phyloP scores from a whole-genome alignment of 2,113 vertebrate genomes.

The Ptilorrhoa leucosticta region DNA sequence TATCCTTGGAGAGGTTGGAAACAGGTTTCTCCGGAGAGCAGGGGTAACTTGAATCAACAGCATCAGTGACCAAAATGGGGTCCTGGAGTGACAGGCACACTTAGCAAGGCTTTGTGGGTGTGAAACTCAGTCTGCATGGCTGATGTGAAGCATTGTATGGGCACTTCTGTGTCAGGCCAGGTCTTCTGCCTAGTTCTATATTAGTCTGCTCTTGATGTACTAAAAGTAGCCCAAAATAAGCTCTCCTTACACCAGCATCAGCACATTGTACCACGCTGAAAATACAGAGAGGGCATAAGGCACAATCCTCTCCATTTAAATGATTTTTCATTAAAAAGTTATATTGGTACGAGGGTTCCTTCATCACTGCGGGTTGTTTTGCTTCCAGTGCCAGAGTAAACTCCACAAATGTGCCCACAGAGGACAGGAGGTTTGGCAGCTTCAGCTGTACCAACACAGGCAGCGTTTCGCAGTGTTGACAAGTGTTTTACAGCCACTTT shows the following conservation, averaged over 20 bases:
- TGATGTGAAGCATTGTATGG: neutral
- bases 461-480: slow-evolving; percentile 16
- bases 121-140: neutral
- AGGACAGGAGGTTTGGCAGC: slow-evolving; percentile 59
- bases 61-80: neutral
- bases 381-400: slow-evolving; percentile 55
- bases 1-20: neutral
- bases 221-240: neutral
- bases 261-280: neutral
- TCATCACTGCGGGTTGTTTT: slow-evolving; percentile 54
- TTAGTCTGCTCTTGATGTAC: neutral
- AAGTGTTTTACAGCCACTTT: slow-evolving; percentile 63
- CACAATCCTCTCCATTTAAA: slow-evolving; percentile 55
- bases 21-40: neutral
- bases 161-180: neutral
- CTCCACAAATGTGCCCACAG: slow-evolving; percentile 21
- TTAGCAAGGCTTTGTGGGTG: neutral
- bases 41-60: neutral
- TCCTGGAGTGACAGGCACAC: neutral
- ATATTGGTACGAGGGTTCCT: slow-evolving; percentile 34
- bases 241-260: neutral
- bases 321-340: slow-evolving; percentile 41
- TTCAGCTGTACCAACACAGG: slow-evolving; percentile 29
- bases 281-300: neutral
- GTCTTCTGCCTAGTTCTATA: neutral